Evolutionary conservation across 1,140 invertebrate species (phyloP), one percentile per base, ranked within the genome.

Genomic region (Procambarus clarkii): DNA sequence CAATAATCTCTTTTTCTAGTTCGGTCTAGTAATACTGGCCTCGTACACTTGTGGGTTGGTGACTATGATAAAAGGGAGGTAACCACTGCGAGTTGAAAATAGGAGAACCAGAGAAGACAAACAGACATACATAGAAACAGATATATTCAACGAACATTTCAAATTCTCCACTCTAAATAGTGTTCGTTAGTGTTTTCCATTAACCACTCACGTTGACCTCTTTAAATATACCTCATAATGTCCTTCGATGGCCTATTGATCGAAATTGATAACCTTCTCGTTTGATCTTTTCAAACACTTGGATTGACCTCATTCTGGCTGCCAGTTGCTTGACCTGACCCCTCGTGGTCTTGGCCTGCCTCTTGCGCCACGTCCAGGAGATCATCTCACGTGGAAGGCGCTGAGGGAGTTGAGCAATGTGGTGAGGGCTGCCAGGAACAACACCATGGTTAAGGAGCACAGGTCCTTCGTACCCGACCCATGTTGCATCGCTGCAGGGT

Each of bases 401-500:
- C 45, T 18, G 8, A 90, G 74, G 44, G 58, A 54, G 88, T 90
- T 90, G 71, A 91, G 60, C 24, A 86, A 44, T 18, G 88, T 84
- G 77, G 86, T 80, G 21, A 87, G 48, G 58, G 80, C 45, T 15
- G 88, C 84, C 18, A 92, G 88, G 2, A 82, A 11, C n/a, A 92
- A 13, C 44, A 92, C 88, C n/a, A 87, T 69, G 44, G 85, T 48
- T 21, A 91, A 71, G 46, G 90, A 88, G 34, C 85, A 91, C 34
- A 92, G 79, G 48, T 92, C 88, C 88, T 88, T 91, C 18, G 88
- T 92, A 78, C 88, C 89, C 4, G 92, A 91, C 34, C 90, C 90
- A 54, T 91, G 92, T 71, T 92, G 91, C 92, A 92, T 92, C 4
- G 92, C 92, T 7, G 84, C 88, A 18, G 92, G 92, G 71, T 92